Evolutionary conservation across 2,888 invertebrate species (phyloP), one percentile per base, ranked within the genome.

Genomic region (Taenaris catops): DNA sequence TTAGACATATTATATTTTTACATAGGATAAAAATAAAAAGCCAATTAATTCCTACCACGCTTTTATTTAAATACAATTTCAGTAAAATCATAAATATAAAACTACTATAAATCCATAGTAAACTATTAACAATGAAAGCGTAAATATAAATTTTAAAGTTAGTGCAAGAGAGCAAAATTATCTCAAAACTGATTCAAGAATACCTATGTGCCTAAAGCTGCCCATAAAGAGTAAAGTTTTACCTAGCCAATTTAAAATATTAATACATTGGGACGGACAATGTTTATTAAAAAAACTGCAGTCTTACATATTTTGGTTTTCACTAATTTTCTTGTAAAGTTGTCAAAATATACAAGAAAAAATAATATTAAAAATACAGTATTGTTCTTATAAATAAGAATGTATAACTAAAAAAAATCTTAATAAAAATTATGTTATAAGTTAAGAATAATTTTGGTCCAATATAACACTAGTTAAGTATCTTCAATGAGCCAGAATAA

Each of bases 381-480:
- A 14, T 14, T 9, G 9, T 21, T 9, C 29, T 29, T 29, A 21
- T 14, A n/a, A 19, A 19, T n/a, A 1, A 19, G 5, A 6, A 6
- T n/a, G n/a, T 7, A 2, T 19, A 6, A 19, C 19, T 19, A 19
- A 19, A 6, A 19, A 17, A 27, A 19, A 3, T 17, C 8, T n/a
- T 27, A 10, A 10, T 12, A 19, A 24, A 12, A 25, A 21, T 19
- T 20, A 4, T 11, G 6, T n/a, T 11, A 21, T 14, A 31, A 23
- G 16, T 23, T 23, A 31, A 12, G 20, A 25, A 12, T 32, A 27
- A 19, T 34, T 25, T 29, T 36, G 36, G 19, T 26, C 21, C 25
- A 34, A 36, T 42, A 24, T 23, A 28, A 29, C 7, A 12, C 25
- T 41, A 63, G 60, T 75, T 76, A 75, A 76, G 74, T 75, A 74